phyloP scores from a whole-genome alignment of 2,797 vertebrate genomes.

The Ctenosaura bakeri region DNA sequence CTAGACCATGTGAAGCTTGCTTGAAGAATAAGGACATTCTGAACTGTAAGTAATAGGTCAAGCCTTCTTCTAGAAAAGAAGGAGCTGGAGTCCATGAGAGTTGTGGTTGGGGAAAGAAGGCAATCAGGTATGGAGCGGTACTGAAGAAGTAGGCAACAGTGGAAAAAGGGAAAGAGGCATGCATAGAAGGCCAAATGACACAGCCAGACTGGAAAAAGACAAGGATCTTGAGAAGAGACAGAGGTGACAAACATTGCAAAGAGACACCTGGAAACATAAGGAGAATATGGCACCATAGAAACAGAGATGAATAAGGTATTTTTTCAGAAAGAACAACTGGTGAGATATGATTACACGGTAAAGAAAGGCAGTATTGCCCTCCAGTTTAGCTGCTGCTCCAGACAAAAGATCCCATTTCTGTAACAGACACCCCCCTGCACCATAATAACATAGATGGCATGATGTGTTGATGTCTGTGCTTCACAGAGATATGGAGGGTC shows the following conservation, averaged over 20 bases:
- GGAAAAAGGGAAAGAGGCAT: constrained; percentile 37
- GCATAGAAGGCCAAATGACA: background rate
- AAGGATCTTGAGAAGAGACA: background rate
- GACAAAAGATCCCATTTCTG: background rate
- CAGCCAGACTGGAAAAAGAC: background rate
- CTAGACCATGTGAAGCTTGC: no score
- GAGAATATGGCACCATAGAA: constrained; percentile 13
- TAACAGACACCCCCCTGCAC: background rate
- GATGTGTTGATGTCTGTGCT: background rate
- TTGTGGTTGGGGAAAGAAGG: background rate
- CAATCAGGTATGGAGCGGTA: no score
- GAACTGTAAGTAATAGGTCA: no score
- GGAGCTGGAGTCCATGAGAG: no score
- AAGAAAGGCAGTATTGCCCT: background rate
- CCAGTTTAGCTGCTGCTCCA: background rate
- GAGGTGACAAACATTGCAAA: constrained; percentile 27
- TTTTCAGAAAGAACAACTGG: background rate
- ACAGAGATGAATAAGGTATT: constrained; percentile 50
- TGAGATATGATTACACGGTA: background rate
- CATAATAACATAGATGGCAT: background rate
- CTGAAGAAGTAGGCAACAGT: background rate
- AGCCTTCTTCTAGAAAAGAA: no score
- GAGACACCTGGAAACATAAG: constrained; percentile 47
- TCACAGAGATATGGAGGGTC: background rate
- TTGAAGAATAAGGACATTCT: no score